A percentile compares a stretch with the other conserved stretches of the same genome.
Conservation (phyloP, 2,888 invertebrate species). For the Pegoplata infirma region DNA sequence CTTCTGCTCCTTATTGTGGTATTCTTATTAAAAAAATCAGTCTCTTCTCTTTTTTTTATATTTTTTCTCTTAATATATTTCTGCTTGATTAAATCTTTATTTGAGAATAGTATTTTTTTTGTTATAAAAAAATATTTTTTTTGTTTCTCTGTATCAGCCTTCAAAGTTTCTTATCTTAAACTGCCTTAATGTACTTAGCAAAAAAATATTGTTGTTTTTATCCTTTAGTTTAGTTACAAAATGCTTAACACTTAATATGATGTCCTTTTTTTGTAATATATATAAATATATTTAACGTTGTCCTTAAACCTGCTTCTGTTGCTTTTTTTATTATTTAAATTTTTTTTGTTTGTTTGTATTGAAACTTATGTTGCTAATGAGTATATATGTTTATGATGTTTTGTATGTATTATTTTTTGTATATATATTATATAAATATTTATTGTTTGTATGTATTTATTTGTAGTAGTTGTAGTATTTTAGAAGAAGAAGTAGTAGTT, state of each 20-base stretch:
- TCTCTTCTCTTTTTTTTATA: conserved; percentile 67
- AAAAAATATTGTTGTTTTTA: conserved; percentile 43
- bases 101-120: conserved; percentile 38
- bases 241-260: conserved; percentile 62
- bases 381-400: conserved; percentile 44
- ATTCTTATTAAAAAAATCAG: conserved; percentile 69
- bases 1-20: conserved; percentile 39
- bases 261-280: conserved; percentile 17
- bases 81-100: conserved; percentile 66
- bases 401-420: conserved; percentile 32
- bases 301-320: conserved; percentile 71
- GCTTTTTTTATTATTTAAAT: conserved; percentile 51
- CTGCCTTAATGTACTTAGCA: conserved; percentile 43
- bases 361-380: conserved; percentile 55
- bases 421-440: conserved; percentile 50
- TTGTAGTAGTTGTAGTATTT: conserved; percentile 65
- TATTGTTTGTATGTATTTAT: conserved; percentile 60
- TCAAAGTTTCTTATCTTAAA: conserved; percentile 57
- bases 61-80: conserved; percentile 48
- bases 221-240: conserved; percentile 53
- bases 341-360: too few relatives aligned
- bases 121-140: too few relatives aligned
- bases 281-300: too few relatives aligned
- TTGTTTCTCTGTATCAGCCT: conserved; percentile 55
- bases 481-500: conserved; percentile 65